Percentiles rank a stretch among this genome's conserved stretches.
These are phyloP conservation scores for Thalassarche chlororhynchos DNA, from an alignment of 2,113 vertebrate genomes.

Conservation along the genomic window DNA sequence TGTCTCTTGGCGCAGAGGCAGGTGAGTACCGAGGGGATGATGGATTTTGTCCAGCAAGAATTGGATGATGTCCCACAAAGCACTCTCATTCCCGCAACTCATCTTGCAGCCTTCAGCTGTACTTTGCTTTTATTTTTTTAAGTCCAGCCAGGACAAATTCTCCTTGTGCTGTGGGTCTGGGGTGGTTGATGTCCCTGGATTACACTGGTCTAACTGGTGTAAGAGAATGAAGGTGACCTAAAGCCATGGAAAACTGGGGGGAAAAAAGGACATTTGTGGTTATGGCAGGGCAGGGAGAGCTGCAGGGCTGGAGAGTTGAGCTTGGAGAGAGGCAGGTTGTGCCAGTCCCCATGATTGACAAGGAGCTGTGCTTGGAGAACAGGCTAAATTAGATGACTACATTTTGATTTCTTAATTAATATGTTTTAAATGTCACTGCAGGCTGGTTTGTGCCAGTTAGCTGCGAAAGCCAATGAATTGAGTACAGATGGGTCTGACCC, in stretches of 20 bases:
- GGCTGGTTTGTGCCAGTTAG: background rate
- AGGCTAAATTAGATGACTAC: background rate
- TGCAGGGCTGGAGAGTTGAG: background rate
- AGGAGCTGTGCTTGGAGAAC: background rate
- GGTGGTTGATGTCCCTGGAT: background rate
- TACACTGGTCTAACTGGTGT: background rate
- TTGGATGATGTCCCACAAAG: slow-evolving; percentile 63
- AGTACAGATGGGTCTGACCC: background rate
- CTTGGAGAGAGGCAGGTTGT: background rate
- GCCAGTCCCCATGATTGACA: background rate
- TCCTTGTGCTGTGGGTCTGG: background rate
- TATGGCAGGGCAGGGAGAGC: background rate
- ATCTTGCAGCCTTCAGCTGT: slow-evolving; percentile 41
- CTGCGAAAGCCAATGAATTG: background rate
- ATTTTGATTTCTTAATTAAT: background rate
- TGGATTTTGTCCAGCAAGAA: slow-evolving; percentile 53
- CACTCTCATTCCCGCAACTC: slow-evolving; percentile 59
- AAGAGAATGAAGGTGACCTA: background rate
- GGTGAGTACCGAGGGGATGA: background rate
- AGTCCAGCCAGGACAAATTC: slow-evolving; percentile 8
- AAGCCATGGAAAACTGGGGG: background rate
- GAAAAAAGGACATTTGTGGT: background rate
- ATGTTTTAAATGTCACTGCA: background rate
- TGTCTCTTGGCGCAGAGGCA: background rate
- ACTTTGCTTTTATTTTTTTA: background rate